Evolutionary conservation across 92 coral and sea anemone genomes (phyloP).

Genomic region (Bergia puertoricense): DNA sequence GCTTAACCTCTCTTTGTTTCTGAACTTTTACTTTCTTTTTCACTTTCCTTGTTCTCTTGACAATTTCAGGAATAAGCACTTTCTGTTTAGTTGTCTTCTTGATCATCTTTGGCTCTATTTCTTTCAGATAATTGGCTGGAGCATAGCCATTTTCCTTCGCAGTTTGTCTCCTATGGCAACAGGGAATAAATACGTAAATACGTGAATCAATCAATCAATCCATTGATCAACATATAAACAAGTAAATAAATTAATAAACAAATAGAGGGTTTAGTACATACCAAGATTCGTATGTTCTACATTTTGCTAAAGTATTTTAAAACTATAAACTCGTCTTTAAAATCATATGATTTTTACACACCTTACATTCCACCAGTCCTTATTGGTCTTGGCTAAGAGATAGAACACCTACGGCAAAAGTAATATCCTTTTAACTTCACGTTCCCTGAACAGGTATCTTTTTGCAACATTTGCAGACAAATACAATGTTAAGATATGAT

Average conservation of each 20-base stretch:
- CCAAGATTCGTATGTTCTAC: neutral
- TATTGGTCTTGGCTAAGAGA: conserved; percentile 88
- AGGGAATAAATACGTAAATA: neutral
- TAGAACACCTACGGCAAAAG: conserved; percentile 59
- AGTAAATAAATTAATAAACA: neutral
- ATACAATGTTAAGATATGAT: too few relatives aligned
- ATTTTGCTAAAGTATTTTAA: neutral
- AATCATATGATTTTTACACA: conserved; percentile 14
- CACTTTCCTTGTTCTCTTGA: conserved; percentile 79
- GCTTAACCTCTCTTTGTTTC: conserved; percentile 62
- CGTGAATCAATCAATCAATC: neutral
- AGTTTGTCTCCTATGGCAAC: conserved; percentile 67
- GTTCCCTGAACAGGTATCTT: neutral
- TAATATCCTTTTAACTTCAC: neutral
- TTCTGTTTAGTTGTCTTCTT: conserved; percentile 83
- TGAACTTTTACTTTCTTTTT: conserved; percentile 82
- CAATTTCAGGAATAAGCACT: conserved; percentile 80
- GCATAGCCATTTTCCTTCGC: conserved; percentile 91
- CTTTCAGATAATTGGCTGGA: conserved; percentile 93
- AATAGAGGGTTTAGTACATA: neutral
- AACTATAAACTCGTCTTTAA: neutral
- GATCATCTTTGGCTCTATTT: conserved; percentile 84
- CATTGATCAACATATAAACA: neutral
- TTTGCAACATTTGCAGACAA: too few relatives aligned
- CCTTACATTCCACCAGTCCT: conserved; percentile 99